Evolutionary conservation across 2,797 vertebrate genomes (phyloP).

Genomic region (Sebastes steindachneri): DNA sequence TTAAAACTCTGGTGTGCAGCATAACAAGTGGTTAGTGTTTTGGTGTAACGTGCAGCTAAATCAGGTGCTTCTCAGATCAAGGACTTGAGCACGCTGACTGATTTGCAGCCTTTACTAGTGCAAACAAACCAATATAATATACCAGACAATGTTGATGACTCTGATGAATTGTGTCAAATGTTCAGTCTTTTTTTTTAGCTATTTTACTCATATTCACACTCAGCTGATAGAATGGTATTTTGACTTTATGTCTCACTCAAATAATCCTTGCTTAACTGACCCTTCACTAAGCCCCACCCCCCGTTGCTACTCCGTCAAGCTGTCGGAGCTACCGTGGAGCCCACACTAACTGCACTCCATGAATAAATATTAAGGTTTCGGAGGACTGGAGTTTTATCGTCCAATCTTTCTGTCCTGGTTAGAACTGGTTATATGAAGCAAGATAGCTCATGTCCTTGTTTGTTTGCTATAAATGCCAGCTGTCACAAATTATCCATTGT

Average conservation of each 20-base stretch:
- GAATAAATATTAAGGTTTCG: too few relatives aligned
- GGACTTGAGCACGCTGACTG: not conserved
- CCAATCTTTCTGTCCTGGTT: too few relatives aligned
- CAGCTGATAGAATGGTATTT: not conserved
- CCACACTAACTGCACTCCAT: too few relatives aligned
- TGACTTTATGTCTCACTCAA: not conserved
- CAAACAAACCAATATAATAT: not conserved
- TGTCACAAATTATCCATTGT: too few relatives aligned
- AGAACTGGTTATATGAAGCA: too few relatives aligned
- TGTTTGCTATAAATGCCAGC: too few relatives aligned
- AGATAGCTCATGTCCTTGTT: too few relatives aligned
- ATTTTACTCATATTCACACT: not conserved
- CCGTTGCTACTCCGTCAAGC: too few relatives aligned
- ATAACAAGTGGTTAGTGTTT: not conserved
- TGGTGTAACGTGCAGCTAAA: not conserved
- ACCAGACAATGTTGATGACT: not conserved
- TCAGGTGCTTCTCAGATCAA: not conserved
- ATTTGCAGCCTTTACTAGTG: not conserved
- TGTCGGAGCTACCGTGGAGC: too few relatives aligned
- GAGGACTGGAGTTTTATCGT: too few relatives aligned
- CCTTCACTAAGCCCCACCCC: not conserved
- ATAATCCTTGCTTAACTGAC: not conserved
- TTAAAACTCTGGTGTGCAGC: slow-evolving; percentile 12
- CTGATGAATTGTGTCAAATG: not conserved
- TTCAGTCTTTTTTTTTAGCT: not conserved